Evolutionary conservation across 2,888 invertebrate genomes (phyloP).

Genomic region (Drosophila flavopinicola): DNA sequence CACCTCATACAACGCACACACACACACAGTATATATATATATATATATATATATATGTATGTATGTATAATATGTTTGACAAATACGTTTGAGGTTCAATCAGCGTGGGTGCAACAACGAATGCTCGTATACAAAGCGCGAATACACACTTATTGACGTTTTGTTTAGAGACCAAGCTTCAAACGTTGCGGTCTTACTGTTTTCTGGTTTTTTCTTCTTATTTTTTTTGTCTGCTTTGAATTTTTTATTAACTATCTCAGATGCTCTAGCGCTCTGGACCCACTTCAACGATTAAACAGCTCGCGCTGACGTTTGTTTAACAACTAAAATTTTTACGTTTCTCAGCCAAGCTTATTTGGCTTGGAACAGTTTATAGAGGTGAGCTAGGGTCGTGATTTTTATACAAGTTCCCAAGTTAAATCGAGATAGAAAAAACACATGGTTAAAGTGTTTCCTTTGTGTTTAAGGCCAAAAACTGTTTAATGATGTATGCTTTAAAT

Average conservation of each 20-base stretch:
- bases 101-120: slow-evolving; percentile 56
- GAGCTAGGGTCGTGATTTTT: slow-evolving; percentile 13
- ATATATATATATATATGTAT: slow-evolving; percentile 4
- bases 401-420: not conserved
- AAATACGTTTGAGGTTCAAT: slow-evolving; percentile 31
- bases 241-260: slow-evolving; percentile 23
- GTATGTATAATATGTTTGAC: slow-evolving; percentile 32
- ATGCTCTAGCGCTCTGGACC: slow-evolving; percentile 25
- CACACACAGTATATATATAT: slow-evolving; percentile 5
- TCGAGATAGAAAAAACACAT: not conserved
- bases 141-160: slow-evolving; percentile 33
- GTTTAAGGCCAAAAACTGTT: no score
- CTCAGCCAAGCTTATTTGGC: slow-evolving; percentile 22
- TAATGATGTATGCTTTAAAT: no score
- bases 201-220: slow-evolving; percentile 34
- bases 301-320: slow-evolving; percentile 70
- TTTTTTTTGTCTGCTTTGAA: slow-evolving; percentile 23
- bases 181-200: slow-evolving; percentile 31
- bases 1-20: slow-evolving; percentile 3
- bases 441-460: no score
- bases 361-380: slow-evolving; percentile 32
- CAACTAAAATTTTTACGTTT: slow-evolving; percentile 62
- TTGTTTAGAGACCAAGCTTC: slow-evolving; percentile 42
- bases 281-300: slow-evolving; percentile 45
- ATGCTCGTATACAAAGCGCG: slow-evolving; percentile 20